Evolutionary conservation across 2,113 vertebrate genomes (phyloP).

Genomic region (Lontra canadensis): DNA sequence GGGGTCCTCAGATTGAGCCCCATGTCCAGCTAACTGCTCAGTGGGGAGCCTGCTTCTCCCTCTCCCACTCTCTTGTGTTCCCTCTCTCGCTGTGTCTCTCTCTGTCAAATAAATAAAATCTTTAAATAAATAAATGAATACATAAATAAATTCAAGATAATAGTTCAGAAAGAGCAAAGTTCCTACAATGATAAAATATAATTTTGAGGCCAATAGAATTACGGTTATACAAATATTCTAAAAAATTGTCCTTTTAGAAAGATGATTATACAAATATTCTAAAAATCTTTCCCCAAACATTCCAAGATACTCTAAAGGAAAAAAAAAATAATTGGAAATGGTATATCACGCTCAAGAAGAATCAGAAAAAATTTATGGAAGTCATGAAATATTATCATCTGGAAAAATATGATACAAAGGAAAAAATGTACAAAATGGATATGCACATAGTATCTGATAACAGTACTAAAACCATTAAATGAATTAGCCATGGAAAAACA

Average conservation of each 20-base stretch:
- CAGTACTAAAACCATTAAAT: not conserved
- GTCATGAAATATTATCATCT: not conserved
- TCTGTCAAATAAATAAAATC: not conserved
- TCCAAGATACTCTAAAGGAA: not conserved
- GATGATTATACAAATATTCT: no score
- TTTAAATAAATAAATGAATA: not conserved
- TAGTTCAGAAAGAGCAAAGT: not conserved
- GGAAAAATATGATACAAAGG: not conserved
- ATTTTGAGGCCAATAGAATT: not conserved
- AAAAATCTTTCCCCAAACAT: slow-evolving; percentile 13
- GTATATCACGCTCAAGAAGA: not conserved
- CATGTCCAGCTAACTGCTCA: not conserved
- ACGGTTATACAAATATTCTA: slow-evolving; percentile 21
- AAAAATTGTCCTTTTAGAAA: not conserved
- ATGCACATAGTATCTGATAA: not conserved
- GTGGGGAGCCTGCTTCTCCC: not conserved
- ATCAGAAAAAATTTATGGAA: slow-evolving; percentile 7
- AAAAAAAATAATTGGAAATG: not conserved
- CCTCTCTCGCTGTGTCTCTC: not conserved
- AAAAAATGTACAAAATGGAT: not conserved
- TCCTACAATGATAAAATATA: not conserved
- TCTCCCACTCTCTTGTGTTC: not conserved
- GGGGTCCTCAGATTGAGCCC: no score
- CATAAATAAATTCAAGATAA: not conserved
- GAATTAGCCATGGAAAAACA: not conserved